Conservation (phyloP, 2,113 vertebrate genomes). For the Potamarius usumacintae region DNA sequence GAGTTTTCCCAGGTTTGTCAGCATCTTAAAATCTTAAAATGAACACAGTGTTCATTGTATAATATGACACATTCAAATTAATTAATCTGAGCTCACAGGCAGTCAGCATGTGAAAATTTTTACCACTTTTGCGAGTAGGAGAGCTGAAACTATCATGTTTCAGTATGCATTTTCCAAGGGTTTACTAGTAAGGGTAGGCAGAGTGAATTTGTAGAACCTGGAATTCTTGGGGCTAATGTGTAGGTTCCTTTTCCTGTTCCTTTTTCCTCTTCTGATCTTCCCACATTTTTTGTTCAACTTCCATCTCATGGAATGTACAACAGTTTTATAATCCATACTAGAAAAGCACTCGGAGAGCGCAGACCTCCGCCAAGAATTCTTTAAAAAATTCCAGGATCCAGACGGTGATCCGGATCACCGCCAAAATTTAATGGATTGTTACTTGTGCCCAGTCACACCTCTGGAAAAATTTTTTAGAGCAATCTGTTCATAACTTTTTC, state of each 20-base stretch:
- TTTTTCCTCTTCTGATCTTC: neutral
- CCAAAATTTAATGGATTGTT: no score
- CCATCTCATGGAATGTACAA: neutral
- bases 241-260: neutral
- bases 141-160: neutral
- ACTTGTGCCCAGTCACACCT: no score
- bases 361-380: no score
- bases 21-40: conserved; percentile 17
- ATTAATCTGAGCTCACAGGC: neutral
- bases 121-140: neutral
- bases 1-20: conserved; percentile 70
- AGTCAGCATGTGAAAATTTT: neutral
- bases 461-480: no score
- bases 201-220: neutral
- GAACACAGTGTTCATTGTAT: neutral
- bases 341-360: no score
- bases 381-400: no score
- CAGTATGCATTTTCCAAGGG: neutral
- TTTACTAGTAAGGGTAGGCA: neutral
- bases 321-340: neutral
- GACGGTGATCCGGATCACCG: no score
- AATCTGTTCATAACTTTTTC: no score
- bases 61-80: neutral
- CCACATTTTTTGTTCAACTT: neutral
- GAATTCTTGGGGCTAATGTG: neutral